Conservation (phyloP, 1,140 invertebrate genomes). For the Monochamus saltuarius region DNA sequence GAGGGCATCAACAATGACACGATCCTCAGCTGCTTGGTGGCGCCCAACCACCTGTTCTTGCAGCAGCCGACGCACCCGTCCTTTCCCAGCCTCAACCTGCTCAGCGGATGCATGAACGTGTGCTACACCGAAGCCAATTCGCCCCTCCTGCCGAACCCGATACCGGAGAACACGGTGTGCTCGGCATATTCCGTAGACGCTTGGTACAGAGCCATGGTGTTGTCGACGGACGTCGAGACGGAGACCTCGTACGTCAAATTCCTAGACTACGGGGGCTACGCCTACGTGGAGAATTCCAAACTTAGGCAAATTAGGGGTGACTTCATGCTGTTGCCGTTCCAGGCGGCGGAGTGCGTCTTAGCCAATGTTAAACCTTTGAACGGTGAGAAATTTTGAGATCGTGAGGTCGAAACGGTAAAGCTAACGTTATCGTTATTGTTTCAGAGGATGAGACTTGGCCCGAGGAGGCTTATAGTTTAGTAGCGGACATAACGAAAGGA, state of each 20-base stretch:
- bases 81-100: slow-evolving; percentile 73
- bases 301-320: slow-evolving; percentile 89
- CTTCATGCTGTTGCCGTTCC: slow-evolving; percentile 91
- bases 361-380: slow-evolving; percentile 82
- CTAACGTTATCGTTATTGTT: slow-evolving; percentile 19
- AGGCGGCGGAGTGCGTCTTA: slow-evolving; percentile 91
- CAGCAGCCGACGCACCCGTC: slow-evolving; percentile 93
- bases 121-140: slow-evolving; percentile 66
- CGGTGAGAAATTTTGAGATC: slow-evolving; percentile 56
- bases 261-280: slow-evolving; percentile 93
- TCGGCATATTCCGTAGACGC: slow-evolving; percentile 77
- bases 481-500: slow-evolving; percentile 75
- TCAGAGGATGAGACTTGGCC: slow-evolving; percentile 63
- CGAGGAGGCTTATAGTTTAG: slow-evolving; percentile 70
- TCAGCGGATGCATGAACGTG: slow-evolving; percentile 73
- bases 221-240: slow-evolving; percentile 67
- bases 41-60: slow-evolving; percentile 85
- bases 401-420: not conserved
- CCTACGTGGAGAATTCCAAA: slow-evolving; percentile 68
- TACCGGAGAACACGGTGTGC: slow-evolving; percentile 55
- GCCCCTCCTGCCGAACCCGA: slow-evolving; percentile 62
- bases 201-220: slow-evolving; percentile 88
- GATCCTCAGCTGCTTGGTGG: slow-evolving; percentile 78
- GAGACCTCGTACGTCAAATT: slow-evolving; percentile 80
- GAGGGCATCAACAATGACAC: slow-evolving; percentile 93